Base-by-base conservation (phyloP, 2,888 invertebrate species). In the Mesorhabditis belari region DNA sequence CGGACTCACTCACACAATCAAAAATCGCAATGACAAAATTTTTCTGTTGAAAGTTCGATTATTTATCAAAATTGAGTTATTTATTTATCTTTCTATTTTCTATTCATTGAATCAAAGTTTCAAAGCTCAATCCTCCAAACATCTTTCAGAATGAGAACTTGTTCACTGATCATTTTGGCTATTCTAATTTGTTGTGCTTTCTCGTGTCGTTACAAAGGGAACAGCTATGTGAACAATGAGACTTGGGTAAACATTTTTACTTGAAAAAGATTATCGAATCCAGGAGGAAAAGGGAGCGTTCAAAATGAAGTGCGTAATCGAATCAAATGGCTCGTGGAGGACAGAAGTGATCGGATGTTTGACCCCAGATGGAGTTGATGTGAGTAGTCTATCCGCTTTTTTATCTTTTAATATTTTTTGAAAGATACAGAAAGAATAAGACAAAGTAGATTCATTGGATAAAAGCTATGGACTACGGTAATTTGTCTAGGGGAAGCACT, bases 341-440 rank as follows among this genome's bases (percentile, higher is more conserved):
- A 70, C 71, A 5, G 63, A 67, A 27, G 70, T 73, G 12, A 44
- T 62, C n/a, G 70, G 64, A 21, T 73, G 73, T 27, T 58, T 71
- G 19, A 62, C 69, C 4, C 70, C 71, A 23, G 56, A 56, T 17
- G 58, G 58, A 29, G 5, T 58, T 25, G 55, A 57, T 58, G 65
- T n/a, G n/a, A n/a, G n/a, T n/a, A n/a, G n/a, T n/a, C n/a, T n/a
- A 35, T 35, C n/a, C n/a, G n/a, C n/a, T n/a, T n/a, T n/a, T n/a
- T n/a, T n/a, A n/a, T n/a, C n/a, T n/a, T n/a, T n/a, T n/a, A n/a
- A n/a, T n/a, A n/a, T n/a, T n/a, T n/a, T n/a, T n/a, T n/a, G n/a
- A n/a, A n/a, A n/a, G n/a, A n/a, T n/a, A n/a, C n/a, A n/a, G n/a
- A n/a, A n/a, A n/a, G n/a, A n/a, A n/a, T 35, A 35, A 6, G 17